Evolutionary conservation across 2,797 vertebrate genomes (phyloP), one percentile per base, ranked within the genome.

Genomic region (Oophaga sylvatica): DNA sequence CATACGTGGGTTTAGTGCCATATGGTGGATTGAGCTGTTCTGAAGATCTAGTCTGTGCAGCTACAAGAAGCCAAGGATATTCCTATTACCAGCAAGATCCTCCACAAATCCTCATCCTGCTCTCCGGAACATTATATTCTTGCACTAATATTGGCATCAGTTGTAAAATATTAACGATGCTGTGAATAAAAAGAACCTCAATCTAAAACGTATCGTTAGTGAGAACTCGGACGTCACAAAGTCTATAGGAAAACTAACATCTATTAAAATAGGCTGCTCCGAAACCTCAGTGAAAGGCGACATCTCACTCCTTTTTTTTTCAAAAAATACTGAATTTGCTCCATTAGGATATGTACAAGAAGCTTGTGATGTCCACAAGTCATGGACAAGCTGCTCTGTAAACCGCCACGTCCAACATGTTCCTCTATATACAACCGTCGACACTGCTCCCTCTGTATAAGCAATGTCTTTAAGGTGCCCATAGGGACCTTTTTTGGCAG

Each of bases 401-500:
- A 56, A 53, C 56, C 57, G n/a, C n/a, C 65, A 45, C 12, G 22
- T 86, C 70, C 63, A 20, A 26, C 78, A 86, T 5, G 60, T 29
- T 60, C 17, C 73, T 86, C n/a, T 20, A 22, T 6, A 59, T 6
- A 45, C 26, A 41, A 10, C 82, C 22, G 20, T 70, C 60, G 62
- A 6, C 65, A 73, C 26, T 16, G 11, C 62, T 68, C 41, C 31
- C 12, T 65, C 70, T 70, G 60, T 79, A 76, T 82, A 68, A 77
- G 77, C 31, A 73, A 71, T 59, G 56, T 86, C 53, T 48, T 35
- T 77, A 63, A 35, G 83, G 87, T 89, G 60, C 88, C 84, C 80
- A 81, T 59, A 89, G 80, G 80, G 71, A 83, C 91, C 91, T 90
- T 60, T 88, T 92, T 94, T 94, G 94, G 94, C 94, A 94, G 92